Evolutionary conservation across 2,888 invertebrate genomes (phyloP).

Genomic region (Orgyia antiqua): DNA sequence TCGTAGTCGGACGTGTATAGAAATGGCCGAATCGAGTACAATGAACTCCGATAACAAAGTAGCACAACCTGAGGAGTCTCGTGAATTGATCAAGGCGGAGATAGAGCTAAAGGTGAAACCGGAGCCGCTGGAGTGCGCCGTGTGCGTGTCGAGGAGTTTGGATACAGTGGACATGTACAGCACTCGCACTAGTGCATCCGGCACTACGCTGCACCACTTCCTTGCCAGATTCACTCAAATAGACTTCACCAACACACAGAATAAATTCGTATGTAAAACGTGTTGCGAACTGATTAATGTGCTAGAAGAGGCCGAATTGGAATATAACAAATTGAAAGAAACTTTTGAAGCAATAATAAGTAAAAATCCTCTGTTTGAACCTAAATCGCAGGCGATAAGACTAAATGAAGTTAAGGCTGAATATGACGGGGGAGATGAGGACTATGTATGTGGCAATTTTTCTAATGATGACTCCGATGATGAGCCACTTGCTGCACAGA

Average conservation of each 20-base stretch:
- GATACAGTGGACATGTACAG: conserved; percentile 41
- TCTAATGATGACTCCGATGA: conserved; percentile 20
- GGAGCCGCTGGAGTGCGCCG: conserved; percentile 54
- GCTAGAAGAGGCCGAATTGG: conserved; percentile 58
- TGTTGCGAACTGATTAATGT: conserved; percentile 59
- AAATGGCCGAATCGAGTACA: conserved; percentile 52
- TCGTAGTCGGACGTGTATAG: conserved; percentile 16
- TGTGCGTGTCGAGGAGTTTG: conserved; percentile 43
- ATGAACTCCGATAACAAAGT: conserved; percentile 42
- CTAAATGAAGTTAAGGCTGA: conserved; percentile 33
- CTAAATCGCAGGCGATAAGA: conserved; percentile 21
- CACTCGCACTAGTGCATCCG: conserved; percentile 39
- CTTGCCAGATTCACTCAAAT: conserved; percentile 45
- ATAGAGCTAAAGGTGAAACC: conserved; percentile 46
- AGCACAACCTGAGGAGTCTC: conserved; percentile 35
- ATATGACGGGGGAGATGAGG: conserved; percentile 12
- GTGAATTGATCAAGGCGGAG: conserved; percentile 42
- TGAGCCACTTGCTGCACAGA: conserved; percentile 54
- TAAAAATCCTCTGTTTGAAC: conserved; percentile 57
- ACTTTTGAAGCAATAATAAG: conserved; percentile 56
- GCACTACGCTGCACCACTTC: conserved; percentile 42
- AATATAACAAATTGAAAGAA: conserved; percentile 55
- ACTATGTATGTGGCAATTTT: conserved; percentile 21
- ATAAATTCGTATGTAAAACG: conserved; percentile 47
- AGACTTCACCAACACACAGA: conserved; percentile 32